Percentiles rank a stretch among this genome's conserved stretches.
Conservation (phyloP, 2,797 vertebrate genomes). For the Parambassis ranga region DNA sequence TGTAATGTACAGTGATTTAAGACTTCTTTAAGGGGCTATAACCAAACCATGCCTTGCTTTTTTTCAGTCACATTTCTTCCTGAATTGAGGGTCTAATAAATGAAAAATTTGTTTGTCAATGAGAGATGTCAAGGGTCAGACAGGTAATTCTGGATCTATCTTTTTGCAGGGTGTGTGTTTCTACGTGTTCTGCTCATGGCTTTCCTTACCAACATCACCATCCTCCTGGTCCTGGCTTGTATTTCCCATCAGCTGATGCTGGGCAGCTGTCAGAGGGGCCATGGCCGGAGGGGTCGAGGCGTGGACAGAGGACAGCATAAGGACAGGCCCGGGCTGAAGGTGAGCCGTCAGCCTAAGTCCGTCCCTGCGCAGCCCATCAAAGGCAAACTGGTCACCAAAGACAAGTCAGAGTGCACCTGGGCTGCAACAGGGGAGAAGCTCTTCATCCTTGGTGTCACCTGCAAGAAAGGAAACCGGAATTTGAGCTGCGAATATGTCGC, state of each 20-base stretch:
- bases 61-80: no score
- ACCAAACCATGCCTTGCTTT: not conserved
- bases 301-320: slow-evolving; percentile 41
- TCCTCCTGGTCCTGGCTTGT: slow-evolving; percentile 78
- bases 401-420: slow-evolving; percentile 86
- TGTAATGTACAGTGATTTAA: no score
- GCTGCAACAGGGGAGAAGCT: slow-evolving; percentile 46
- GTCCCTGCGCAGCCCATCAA: slow-evolving; percentile 43
- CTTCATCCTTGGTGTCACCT: slow-evolving; percentile 71
- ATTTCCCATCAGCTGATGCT: slow-evolving; percentile 70
- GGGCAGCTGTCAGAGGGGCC: slow-evolving; percentile 62
- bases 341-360: slow-evolving; percentile 44
- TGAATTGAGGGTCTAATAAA: not conserved
- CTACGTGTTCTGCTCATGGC: slow-evolving; percentile 63
- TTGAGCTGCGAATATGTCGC: slow-evolving; percentile 85
- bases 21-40: not conserved
- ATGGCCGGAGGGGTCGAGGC: slow-evolving; percentile 37
- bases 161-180: slow-evolving; percentile 37
- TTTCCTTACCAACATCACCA: slow-evolving; percentile 61
- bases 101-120: not conserved
- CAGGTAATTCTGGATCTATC: slow-evolving; percentile 31
- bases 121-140: slow-evolving; percentile 4
- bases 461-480: slow-evolving; percentile 59
- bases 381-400: slow-evolving; percentile 81
- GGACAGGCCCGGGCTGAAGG: slow-evolving; percentile 44